These are phyloP conservation scores for Musca vetustissima DNA, from an alignment of 1,140 invertebrate species.

Conservation along the genomic window DNA sequence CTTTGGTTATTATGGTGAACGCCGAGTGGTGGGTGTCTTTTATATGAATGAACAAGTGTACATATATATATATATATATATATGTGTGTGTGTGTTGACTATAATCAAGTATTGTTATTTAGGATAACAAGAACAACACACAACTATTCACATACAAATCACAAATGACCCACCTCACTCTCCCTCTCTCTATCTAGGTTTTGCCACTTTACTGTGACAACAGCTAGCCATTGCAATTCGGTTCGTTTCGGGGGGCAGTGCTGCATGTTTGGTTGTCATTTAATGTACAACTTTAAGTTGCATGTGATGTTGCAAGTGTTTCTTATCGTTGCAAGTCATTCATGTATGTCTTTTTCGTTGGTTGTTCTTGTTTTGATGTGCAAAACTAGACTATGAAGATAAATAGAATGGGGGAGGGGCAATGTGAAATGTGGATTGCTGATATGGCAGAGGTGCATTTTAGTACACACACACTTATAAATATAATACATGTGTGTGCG, in stretches of 20 bases:
- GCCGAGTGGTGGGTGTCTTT: too few relatives aligned
- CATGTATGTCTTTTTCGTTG: constrained; percentile 8
- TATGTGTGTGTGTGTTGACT: neutral
- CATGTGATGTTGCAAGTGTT: constrained; percentile 8
- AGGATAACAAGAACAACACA: neutral
- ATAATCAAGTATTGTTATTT: constrained; percentile 3
- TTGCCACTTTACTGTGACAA: too few relatives aligned
- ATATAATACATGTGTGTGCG: too few relatives aligned
- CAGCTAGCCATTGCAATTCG: neutral
- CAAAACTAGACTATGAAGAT: too few relatives aligned
- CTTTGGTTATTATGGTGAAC: too few relatives aligned
- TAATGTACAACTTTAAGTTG: neutral
- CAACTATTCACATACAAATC: neutral
- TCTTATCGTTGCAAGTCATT: constrained; percentile 18
- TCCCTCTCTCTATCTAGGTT: neutral
- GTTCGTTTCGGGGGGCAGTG: neutral
- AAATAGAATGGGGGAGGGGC: too few relatives aligned
- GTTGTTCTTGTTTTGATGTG: too few relatives aligned
- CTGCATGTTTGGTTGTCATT: neutral
- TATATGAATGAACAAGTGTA: neutral
- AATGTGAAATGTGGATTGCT: too few relatives aligned
- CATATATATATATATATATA: too few relatives aligned
- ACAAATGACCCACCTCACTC: neutral
- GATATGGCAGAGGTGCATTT: too few relatives aligned
- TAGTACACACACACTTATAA: too few relatives aligned